A percentile compares a stretch with the other conserved stretches of the same genome.
These are phyloP conservation scores for Chrysolina oricalcia DNA, from an alignment of 2,888 invertebrate species.

Conservation along the genomic window DNA sequence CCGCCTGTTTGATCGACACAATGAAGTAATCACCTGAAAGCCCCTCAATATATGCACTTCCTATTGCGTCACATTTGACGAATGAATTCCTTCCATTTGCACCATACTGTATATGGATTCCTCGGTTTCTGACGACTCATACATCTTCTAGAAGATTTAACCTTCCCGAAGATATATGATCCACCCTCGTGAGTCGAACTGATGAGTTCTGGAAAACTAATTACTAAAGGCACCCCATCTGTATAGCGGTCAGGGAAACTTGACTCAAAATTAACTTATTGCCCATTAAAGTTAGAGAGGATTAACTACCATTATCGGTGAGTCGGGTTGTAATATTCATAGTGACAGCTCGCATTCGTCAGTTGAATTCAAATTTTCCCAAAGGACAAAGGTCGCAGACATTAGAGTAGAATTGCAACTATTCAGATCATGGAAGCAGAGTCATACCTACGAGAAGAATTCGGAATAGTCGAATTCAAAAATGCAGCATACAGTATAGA, in stretches of 20 bases:
- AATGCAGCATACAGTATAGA: too few relatives aligned
- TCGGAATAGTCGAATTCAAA: too few relatives aligned
- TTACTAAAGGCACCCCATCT: slow-evolving; percentile 1
- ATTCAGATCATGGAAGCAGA: too few relatives aligned
- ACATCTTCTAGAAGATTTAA: neutral
- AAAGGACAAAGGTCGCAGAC: neutral
- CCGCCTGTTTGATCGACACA: too few relatives aligned
- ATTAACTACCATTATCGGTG: slow-evolving; percentile 5
- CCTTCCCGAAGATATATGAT: neutral
- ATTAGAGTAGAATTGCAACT: too few relatives aligned
- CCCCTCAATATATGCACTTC: too few relatives aligned
- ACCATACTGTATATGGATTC: too few relatives aligned
- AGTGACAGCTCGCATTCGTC: neutral
- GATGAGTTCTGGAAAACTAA: slow-evolving; percentile 16
- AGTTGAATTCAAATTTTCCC: neutral
- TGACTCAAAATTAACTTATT: slow-evolving; percentile 4
- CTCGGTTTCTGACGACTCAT: neutral
- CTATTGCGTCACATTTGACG: too few relatives aligned
- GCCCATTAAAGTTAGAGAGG: slow-evolving; percentile 12
- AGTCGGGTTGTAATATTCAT: neutral
- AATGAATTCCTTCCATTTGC: too few relatives aligned
- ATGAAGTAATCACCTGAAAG: too few relatives aligned
- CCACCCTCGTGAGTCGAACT: neutral
- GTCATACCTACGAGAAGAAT: too few relatives aligned
- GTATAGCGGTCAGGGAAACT: slow-evolving; percentile 11